phyloP scores from a whole-genome alignment of 2,797 vertebrate genomes.

The Pogoniulus pusillus region DNA sequence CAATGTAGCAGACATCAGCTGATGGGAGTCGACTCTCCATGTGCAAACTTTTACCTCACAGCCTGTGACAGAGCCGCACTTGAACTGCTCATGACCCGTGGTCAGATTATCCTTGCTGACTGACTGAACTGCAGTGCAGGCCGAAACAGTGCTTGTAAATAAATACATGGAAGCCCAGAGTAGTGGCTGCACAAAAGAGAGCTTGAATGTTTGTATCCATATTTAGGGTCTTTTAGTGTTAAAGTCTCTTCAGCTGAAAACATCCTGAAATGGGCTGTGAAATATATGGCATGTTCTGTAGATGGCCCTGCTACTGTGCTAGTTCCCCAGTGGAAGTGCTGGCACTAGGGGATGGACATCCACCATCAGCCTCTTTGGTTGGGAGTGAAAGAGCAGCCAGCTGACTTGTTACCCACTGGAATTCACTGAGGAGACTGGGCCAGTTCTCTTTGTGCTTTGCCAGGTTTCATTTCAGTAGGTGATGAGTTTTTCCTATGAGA shows the following conservation, averaged over 20 bases:
- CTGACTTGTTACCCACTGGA: background rate
- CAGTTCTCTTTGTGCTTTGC: background rate
- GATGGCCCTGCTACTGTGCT: background rate
- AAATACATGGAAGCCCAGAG: background rate
- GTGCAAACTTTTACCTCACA: background rate
- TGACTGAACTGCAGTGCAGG: background rate
- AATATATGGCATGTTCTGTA: background rate
- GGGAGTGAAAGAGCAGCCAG: background rate
- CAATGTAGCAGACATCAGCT: background rate
- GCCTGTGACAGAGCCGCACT: background rate
- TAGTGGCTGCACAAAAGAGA: background rate
- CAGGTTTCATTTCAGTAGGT: background rate
- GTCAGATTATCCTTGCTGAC: background rate
- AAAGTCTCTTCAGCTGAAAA: background rate
- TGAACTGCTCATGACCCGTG: constrained; percentile 4
- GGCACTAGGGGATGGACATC: rapidly evolving
- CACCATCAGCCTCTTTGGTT: background rate
- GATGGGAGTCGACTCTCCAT: background rate
- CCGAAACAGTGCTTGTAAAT: background rate
- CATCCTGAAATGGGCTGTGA: background rate
- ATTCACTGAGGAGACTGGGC: background rate
- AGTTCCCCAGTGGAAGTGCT: background rate
- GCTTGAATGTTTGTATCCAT: background rate
- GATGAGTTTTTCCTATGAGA: background rate
- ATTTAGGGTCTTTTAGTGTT: background rate